Conservation (phyloP, 2,888 invertebrate species). For the Halocaridina rubra region DNA sequence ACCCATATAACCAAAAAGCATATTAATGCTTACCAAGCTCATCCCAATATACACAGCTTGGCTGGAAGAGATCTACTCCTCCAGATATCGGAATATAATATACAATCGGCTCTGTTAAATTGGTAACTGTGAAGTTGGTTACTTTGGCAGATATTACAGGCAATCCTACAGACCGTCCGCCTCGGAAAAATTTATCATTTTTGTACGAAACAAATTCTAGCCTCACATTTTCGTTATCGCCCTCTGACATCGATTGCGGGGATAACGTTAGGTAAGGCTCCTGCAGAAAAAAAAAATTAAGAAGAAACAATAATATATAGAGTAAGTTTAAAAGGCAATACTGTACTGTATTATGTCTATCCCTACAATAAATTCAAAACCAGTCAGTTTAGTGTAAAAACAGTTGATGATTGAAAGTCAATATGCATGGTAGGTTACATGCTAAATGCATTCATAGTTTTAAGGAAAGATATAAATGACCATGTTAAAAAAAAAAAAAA, state of each 20-base stretch:
- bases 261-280: constrained; percentile 31
- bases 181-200: constrained; percentile 44
- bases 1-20: background rate
- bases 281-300: background rate
- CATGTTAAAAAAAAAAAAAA: no score
- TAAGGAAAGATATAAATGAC: no score
- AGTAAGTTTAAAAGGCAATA: background rate
- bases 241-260: constrained; percentile 7
- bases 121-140: constrained; percentile 26
- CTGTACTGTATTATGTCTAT: no score
- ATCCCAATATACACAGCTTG: constrained; percentile 44
- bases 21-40: background rate
- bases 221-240: constrained; percentile 18
- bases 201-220: constrained; percentile 40
- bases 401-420: no score
- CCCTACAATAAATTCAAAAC: no score
- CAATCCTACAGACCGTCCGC: background rate
- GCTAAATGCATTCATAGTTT: no score
- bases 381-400: no score
- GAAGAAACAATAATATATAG: background rate
- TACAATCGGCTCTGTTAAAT: constrained; percentile 23
- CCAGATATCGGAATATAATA: constrained; percentile 23
- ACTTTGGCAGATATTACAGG: constrained; percentile 28
- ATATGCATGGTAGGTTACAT: no score
- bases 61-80: background rate